Evolutionary conservation across 2,113 vertebrate species (phyloP).

Genomic region (Ageneiosus marmoratus): DNA sequence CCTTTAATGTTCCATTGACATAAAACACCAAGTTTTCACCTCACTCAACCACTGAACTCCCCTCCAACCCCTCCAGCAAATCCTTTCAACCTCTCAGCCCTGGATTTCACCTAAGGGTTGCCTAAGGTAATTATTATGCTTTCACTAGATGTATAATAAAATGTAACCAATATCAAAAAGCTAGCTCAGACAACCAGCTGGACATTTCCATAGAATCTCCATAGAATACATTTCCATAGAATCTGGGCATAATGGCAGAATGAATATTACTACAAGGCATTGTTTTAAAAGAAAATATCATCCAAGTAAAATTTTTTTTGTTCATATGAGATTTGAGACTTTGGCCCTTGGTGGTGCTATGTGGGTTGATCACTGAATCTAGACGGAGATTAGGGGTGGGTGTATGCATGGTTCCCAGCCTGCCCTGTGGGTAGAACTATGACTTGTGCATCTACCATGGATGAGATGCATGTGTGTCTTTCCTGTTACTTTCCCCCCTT

Average conservation of each 20-base stretch:
- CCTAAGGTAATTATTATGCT: neutral
- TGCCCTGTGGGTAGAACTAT: no score
- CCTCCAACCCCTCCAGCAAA: neutral
- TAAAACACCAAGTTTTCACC: neutral
- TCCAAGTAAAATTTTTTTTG: neutral
- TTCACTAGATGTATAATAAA: slow-evolving; percentile 8
- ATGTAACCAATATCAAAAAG: neutral
- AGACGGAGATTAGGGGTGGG: no score
- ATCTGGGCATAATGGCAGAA: neutral
- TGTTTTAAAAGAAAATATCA: neutral
- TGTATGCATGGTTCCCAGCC: no score
- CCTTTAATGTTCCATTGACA: neutral
- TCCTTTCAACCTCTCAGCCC: neutral
- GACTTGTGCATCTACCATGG: no score
- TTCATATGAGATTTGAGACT: no score
- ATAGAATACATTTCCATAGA: neutral
- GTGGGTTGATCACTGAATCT: no score
- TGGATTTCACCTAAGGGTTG: neutral
- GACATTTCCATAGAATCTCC: neutral
- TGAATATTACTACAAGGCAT: neutral
- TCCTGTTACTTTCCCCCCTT: no score
- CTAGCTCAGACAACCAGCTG: neutral
- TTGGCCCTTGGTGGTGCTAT: no score
- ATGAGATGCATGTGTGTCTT: no score
- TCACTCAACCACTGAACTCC: neutral